Conservation (phyloP, 2,888 invertebrate species). For the Troides oblongomaculatus region DNA sequence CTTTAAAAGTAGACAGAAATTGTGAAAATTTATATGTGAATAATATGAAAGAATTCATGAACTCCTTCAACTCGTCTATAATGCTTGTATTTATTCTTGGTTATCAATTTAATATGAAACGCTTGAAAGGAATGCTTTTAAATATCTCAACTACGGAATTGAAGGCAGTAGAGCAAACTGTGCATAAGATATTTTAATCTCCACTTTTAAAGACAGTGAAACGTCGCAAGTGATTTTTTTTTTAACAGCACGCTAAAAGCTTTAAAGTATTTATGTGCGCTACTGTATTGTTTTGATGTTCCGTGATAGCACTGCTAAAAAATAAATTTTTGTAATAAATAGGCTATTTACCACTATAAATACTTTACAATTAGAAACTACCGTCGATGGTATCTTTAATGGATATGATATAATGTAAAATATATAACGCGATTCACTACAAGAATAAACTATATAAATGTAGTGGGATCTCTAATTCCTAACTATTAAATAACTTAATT, state of each 20-base stretch:
- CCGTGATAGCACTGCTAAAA: background rate
- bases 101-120: background rate
- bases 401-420: background rate
- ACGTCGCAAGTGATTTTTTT: conserved; percentile 8
- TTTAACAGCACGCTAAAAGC: conserved; percentile 15
- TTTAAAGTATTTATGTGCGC: conserved; percentile 1
- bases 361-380: background rate
- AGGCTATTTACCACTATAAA: too few relatives aligned
- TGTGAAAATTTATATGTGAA: too few relatives aligned
- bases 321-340: background rate
- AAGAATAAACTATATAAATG: background rate
- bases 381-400: background rate
- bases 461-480: background rate
- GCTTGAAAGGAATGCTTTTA: conserved; percentile 1
- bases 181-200: conserved; percentile 13
- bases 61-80: too few relatives aligned
- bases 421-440: background rate
- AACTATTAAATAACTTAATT: background rate
- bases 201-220: conserved; percentile 19
- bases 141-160: conserved; percentile 5
- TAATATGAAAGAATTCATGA: too few relatives aligned
- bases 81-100: too few relatives aligned
- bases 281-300: conserved; percentile 6
- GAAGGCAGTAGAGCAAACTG: conserved; percentile 9
- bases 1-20: too few relatives aligned